These are phyloP conservation scores for Gibbula magus DNA, from an alignment of 2,888 invertebrate genomes.

Conservation along the genomic window DNA sequence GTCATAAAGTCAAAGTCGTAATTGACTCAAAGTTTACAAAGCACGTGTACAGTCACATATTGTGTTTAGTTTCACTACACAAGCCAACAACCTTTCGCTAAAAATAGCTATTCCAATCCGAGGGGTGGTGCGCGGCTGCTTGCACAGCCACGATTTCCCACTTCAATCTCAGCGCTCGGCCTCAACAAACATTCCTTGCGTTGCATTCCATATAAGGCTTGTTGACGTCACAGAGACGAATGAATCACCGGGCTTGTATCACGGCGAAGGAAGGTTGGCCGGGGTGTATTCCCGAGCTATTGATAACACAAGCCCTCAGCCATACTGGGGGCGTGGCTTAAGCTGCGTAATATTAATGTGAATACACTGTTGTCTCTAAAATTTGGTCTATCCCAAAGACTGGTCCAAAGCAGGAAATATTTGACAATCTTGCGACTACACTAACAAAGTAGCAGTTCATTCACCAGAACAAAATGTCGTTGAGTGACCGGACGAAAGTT, in stretches of 20 bases:
- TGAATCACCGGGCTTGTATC: slow-evolving; percentile 23
- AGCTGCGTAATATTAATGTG: not conserved
- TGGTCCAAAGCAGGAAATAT: not conserved
- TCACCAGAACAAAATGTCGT: not conserved
- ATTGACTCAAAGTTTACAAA: not conserved
- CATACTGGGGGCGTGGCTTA: not conserved
- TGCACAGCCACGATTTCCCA: slow-evolving; percentile 45
- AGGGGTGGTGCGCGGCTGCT: slow-evolving; percentile 39
- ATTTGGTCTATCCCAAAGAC: not conserved
- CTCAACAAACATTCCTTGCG: slow-evolving; percentile 59
- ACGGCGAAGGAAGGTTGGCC: not conserved
- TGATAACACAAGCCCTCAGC: not conserved
- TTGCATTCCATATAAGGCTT: slow-evolving; percentile 67
- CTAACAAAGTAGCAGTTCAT: not conserved
- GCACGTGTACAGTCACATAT: not conserved
- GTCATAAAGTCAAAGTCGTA: slow-evolving; percentile 11
- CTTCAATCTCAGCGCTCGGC: slow-evolving; percentile 39
- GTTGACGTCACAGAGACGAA: slow-evolving; percentile 58
- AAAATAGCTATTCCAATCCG: slow-evolving; percentile 38
- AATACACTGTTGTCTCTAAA: slow-evolving; percentile 8
- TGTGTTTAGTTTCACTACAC: not conserved
- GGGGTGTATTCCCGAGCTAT: slow-evolving; percentile 21
- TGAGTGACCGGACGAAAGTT: not conserved
- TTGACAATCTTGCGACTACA: slow-evolving; percentile 4
- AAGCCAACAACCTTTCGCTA: slow-evolving; percentile 28